Percentiles rank a stretch among this genome's conserved stretches.
Conservation (phyloP, 2,113 vertebrate genomes). For the Cynocephalus volans region DNA sequence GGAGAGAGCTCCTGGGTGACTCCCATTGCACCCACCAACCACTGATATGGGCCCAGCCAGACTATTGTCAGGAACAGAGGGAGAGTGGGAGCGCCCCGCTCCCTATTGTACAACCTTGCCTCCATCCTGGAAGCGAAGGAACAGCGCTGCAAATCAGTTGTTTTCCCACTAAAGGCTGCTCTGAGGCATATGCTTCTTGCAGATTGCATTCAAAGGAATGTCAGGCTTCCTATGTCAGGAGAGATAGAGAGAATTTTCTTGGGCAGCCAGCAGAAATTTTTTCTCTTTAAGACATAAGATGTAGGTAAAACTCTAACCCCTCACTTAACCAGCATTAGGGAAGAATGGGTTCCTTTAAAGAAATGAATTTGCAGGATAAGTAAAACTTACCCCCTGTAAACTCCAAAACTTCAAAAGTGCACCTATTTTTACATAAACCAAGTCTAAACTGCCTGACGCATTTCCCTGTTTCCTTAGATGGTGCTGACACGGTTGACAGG, state of each 20-base stretch:
- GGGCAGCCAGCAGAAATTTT: neutral
- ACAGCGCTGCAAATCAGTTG: constrained; percentile 1
- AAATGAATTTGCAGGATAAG: neutral
- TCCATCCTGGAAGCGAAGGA: constrained; percentile 1
- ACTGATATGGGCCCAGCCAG: neutral
- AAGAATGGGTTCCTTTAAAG: constrained; percentile 42
- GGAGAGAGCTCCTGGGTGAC: neutral
- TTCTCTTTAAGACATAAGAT: constrained; percentile 58
- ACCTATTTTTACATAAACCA: constrained; percentile 31
- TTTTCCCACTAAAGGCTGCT: constrained; percentile 47
- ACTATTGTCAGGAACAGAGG: neutral
- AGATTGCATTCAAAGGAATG: constrained; percentile 38
- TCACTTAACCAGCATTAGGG: neutral
- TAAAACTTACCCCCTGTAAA: neutral
- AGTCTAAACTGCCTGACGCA: neutral
- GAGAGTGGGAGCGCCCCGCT: neutral
- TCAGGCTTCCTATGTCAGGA: constrained; percentile 16
- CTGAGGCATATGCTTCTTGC: neutral
- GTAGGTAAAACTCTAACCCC: constrained; percentile 58
- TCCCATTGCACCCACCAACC: neutral
- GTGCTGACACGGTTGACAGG: neutral
- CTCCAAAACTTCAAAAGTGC: neutral
- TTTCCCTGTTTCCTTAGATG: neutral
- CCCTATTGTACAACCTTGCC: neutral
- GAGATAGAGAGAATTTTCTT: constrained; percentile 41